phyloP scores from a whole-genome alignment of 1,140 invertebrate genomes.

The Cyclina sinensis region DNA sequence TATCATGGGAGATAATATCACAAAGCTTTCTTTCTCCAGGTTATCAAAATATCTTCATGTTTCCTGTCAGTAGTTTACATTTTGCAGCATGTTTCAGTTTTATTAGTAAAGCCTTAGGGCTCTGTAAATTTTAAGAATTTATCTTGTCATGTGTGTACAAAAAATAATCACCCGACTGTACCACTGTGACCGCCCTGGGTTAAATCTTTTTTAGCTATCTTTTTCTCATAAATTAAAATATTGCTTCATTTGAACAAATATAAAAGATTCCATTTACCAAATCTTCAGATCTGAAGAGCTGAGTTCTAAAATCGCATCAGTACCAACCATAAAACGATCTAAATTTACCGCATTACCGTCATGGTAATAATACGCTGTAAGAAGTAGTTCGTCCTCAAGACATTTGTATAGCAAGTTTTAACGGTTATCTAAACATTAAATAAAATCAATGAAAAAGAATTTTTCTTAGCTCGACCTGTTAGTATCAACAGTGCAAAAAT shows the following conservation, averaged over 20 bases:
- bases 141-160: constrained; percentile 42
- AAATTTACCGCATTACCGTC: neutral
- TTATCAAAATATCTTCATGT: neutral
- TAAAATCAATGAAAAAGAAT: constrained; percentile 9
- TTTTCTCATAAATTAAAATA: constrained; percentile 28
- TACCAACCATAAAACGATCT: constrained; percentile 27
- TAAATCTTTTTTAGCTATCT: neutral
- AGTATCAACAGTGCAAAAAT: constrained; percentile 13
- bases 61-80: constrained; percentile 22
- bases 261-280: constrained; percentile 40
- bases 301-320: constrained; percentile 12
- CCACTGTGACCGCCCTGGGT: constrained; percentile 36
- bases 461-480: constrained; percentile 30
- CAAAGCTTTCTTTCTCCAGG: neutral
- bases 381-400: constrained; percentile 25
- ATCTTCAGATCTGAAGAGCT: neutral
- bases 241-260: constrained; percentile 47
- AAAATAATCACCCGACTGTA: constrained; percentile 6
- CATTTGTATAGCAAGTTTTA: neutral
- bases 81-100: constrained; percentile 23
- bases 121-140: constrained; percentile 39
- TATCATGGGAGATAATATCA: constrained; percentile 7
- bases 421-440: constrained; percentile 41
- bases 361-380: neutral
- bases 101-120: neutral